Evolutionary conservation across 1,140 invertebrate species (phyloP).

Genomic region (Drosophila mauritiana): DNA sequence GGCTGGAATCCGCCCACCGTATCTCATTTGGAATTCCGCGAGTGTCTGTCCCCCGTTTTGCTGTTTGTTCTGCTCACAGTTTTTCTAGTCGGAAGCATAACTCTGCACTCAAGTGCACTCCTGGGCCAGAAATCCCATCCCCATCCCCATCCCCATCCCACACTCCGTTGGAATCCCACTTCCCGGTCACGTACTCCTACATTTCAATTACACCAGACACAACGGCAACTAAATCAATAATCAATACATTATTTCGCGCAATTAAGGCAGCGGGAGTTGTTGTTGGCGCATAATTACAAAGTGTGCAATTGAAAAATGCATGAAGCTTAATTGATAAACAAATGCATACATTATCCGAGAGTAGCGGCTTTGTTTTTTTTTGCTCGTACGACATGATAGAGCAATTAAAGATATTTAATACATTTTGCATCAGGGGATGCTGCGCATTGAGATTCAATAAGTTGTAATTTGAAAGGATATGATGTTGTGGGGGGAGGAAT

Average conservation of each 20-base stretch:
- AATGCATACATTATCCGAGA: conserved; percentile 13
- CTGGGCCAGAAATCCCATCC: conserved; percentile 23
- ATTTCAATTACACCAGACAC: conserved; percentile 46
- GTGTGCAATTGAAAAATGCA: conserved; percentile 47
- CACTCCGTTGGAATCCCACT: not conserved
- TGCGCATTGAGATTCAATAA: conserved; percentile 5
- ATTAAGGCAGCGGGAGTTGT: conserved; percentile 41
- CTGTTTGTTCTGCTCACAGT: conserved; percentile 46
- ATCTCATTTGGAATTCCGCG: conserved; percentile 53
- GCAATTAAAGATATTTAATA: conserved; percentile 38
- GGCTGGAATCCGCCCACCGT: not conserved
- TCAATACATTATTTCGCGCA: conserved; percentile 58
- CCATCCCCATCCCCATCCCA: too few species aligned
- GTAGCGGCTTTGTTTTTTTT: not conserved
- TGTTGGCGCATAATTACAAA: conserved; percentile 48
- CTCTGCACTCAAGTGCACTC: conserved; percentile 55
- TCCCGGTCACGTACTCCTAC: conserved; percentile 42
- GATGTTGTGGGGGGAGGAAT: not conserved
- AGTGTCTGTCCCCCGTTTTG: conserved; percentile 48
- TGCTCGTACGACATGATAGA: conserved; percentile 15
- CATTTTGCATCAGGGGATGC: not conserved
- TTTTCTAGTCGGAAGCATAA: conserved; percentile 39
- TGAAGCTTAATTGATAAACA: conserved; percentile 45
- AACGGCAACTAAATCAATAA: conserved; percentile 35
- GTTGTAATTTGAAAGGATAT: conserved; percentile 2